phyloP scores from a whole-genome alignment of 2,113 vertebrate species.

The Gambusia holbrooki region DNA sequence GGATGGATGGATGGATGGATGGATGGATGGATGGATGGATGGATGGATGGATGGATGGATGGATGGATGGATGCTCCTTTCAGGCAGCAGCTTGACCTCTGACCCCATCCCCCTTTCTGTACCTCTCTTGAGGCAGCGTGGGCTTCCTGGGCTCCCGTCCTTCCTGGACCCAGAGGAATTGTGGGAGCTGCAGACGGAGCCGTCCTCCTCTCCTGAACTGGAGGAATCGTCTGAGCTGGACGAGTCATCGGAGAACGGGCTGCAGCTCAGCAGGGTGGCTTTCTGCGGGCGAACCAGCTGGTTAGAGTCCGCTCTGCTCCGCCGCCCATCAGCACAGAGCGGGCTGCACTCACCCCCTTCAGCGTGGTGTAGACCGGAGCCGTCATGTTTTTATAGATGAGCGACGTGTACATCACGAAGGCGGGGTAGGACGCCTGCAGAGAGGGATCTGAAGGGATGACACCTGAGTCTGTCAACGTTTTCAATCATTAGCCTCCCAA shows the following conservation, averaged over 20 bases:
- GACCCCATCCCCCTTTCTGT: background rate
- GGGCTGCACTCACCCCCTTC: slow-evolving; percentile 88
- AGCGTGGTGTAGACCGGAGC: slow-evolving; percentile 91
- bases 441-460: slow-evolving; percentile 79
- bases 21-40: no score
- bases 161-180: slow-evolving; percentile 85
- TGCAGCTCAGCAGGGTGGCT: slow-evolving; percentile 92
- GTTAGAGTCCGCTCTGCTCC: background rate
- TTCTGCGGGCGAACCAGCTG: slow-evolving; percentile 78
- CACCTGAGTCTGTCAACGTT: background rate
- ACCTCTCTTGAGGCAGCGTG: slow-evolving; percentile 93
- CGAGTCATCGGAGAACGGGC: slow-evolving; percentile 87
- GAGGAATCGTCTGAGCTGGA: slow-evolving; percentile 92
- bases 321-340: background rate
- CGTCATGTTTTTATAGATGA: slow-evolving; percentile 93
- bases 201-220: slow-evolving; percentile 89
- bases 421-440: slow-evolving; percentile 83
- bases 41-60: no score
- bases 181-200: slow-evolving; percentile 85
- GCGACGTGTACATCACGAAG: slow-evolving; percentile 90
- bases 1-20: no score
- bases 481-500: no score
- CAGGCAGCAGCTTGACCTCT: no score
- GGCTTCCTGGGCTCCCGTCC: slow-evolving; percentile 86
- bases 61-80: no score